Conservation (phyloP, 53 echinoderm and acorn worm genomes). For the Zoroaster sp. region DNA sequence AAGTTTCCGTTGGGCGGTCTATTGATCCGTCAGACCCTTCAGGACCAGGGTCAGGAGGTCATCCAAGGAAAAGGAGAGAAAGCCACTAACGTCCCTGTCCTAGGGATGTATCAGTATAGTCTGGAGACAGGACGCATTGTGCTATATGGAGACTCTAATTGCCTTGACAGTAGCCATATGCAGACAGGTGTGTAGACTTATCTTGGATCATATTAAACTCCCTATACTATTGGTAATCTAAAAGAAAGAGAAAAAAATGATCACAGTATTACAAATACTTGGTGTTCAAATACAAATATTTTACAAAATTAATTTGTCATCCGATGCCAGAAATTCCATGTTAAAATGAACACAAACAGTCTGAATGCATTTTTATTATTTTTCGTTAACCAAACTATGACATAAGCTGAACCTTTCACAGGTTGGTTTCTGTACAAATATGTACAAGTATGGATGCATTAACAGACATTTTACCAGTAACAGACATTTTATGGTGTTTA, state of each 20-base stretch:
- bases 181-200: slow-evolving; percentile 67
- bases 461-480: too few relatives aligned
- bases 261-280: too few relatives aligned
- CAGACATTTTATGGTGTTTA: too few relatives aligned
- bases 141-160: slow-evolving; percentile 98
- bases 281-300: too few relatives aligned
- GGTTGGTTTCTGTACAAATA: too few relatives aligned
- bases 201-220: not conserved
- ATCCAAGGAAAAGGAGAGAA: slow-evolving; percentile 76
- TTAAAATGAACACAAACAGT: too few relatives aligned
- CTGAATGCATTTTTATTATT: too few relatives aligned
- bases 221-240: not conserved
- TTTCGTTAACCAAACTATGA: too few relatives aligned
- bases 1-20: slow-evolving; percentile 84
- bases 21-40: slow-evolving; percentile 65
- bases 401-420: too few relatives aligned
- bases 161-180: slow-evolving; percentile 96
- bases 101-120: slow-evolving; percentile 86
- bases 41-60: slow-evolving; percentile 92
- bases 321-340: too few relatives aligned
- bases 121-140: slow-evolving; percentile 77
- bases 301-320: too few relatives aligned
- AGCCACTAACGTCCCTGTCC: slow-evolving; percentile 75
- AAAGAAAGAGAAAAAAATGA: not conserved
- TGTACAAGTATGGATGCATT: too few relatives aligned